phyloP scores from a whole-genome alignment of 2,888 invertebrate species.

The Sinohyriopsis cumingii region DNA sequence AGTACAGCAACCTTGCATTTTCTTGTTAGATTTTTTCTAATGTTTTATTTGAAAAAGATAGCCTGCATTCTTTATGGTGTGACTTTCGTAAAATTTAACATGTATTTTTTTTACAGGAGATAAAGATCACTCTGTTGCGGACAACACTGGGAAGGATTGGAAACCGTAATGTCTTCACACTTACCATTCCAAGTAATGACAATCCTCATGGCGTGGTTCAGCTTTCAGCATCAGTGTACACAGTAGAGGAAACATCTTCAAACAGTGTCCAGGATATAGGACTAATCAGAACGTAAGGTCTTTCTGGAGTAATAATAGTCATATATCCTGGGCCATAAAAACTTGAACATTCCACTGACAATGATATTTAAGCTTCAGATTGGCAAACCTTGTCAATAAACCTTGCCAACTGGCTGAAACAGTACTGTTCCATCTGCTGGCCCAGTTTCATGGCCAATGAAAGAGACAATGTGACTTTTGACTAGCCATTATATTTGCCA shows the following conservation, averaged over 20 bases:
- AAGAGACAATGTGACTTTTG: too few relatives aligned
- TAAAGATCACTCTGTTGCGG: conserved; percentile 49
- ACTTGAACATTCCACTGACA: too few relatives aligned
- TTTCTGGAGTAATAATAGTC: too few relatives aligned
- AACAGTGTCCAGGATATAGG: conserved; percentile 50
- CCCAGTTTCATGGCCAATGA: too few relatives aligned
- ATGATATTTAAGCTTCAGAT: too few relatives aligned
- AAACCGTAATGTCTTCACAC: conserved; percentile 41
- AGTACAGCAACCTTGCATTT: neutral
- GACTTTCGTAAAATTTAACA: neutral
- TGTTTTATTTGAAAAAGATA: neutral
- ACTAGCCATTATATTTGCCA: too few relatives aligned
- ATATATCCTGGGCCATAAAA: too few relatives aligned
- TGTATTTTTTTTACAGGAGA: conserved; percentile 48
- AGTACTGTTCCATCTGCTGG: too few relatives aligned
- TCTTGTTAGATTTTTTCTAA: too few relatives aligned
- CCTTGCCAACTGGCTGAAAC: too few relatives aligned
- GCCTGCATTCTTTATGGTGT: neutral
- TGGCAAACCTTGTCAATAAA: too few relatives aligned
- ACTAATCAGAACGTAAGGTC: conserved; percentile 35
- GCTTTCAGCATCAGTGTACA: conserved; percentile 42
- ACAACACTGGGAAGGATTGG: conserved; percentile 62
- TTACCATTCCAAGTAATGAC: conserved; percentile 66
- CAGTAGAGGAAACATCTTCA: conserved; percentile 45
- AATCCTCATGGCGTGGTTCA: conserved; percentile 67